Percentiles rank a stretch among this genome's conserved stretches.
Conservation (phyloP, 2,888 invertebrate species). For the Ctenicera cuprea region DNA sequence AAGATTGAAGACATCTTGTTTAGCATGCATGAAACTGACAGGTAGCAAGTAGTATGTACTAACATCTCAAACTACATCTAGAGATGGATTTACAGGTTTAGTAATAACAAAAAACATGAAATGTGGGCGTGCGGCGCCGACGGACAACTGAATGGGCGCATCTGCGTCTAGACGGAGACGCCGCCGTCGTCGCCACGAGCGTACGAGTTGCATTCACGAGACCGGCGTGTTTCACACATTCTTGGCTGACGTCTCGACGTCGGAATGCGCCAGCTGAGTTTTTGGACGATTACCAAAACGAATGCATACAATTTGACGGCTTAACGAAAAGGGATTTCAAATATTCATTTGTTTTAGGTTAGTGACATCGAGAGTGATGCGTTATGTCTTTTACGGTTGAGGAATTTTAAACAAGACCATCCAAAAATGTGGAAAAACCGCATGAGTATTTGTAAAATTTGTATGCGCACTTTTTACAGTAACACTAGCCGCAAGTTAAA, state of each 20-base stretch:
- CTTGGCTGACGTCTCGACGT: constrained; percentile 47
- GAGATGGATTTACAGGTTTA: constrained; percentile 30
- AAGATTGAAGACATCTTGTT: constrained; percentile 27
- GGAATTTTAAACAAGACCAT: constrained; percentile 13
- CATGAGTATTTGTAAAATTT: not conserved
- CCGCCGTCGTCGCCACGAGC: constrained; percentile 36
- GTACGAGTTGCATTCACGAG: constrained; percentile 51
- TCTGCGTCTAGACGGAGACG: constrained; percentile 48
- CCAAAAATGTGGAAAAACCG: constrained; percentile 21
- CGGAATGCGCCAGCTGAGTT: constrained; percentile 47
- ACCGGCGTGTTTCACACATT: constrained; percentile 34
- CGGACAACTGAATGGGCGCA: constrained; percentile 50
- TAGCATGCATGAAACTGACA: constrained; percentile 11
- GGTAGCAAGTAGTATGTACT: constrained; percentile 3
- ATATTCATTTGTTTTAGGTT: constrained; percentile 42
- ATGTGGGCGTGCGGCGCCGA: constrained; percentile 48
- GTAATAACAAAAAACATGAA: constrained; percentile 17
- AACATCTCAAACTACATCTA: constrained; percentile 14
- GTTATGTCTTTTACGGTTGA: constrained; percentile 1
- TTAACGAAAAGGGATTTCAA: constrained; percentile 28
- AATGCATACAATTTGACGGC: constrained; percentile 31
- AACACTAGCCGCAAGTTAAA: not conserved
- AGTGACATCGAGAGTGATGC: constrained; percentile 30
- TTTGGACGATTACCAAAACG: constrained; percentile 35
- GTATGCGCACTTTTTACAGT: not conserved